Evolutionary conservation across 2,888 invertebrate species (phyloP), one percentile per base, ranked within the genome.

Genomic region (Cancer borealis): DNA sequence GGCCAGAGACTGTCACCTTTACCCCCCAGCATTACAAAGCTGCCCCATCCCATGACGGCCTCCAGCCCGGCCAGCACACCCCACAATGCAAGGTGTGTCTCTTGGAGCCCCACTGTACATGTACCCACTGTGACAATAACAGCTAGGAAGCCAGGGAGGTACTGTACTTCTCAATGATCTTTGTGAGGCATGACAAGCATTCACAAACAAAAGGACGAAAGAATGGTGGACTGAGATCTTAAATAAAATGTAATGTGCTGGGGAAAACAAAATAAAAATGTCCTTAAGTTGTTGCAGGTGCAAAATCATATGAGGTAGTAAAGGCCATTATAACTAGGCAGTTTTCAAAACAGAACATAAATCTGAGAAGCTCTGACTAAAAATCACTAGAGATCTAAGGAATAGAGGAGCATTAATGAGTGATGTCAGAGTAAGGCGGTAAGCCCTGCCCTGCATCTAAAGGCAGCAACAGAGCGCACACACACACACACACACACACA

Each of bases 41-140:
- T 17, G 14, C 26, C 17, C 88, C 46, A 10, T 26, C 49, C 46
- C 88, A 87, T 49, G 84, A 84, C 3, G 84, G 84, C 84, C 84
- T n/a, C 30, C 84, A 84, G 90, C 90, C 49, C 21, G 90, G 60
- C 60, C 49, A 30, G 17, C 54, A 73, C n/a, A n/a, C 73, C 60
- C 73, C 73, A 73, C 73, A 73, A 26, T 47, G 26, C 12, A 66
- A 21, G 60, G 54, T 60, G 47, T 39, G 79, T 54, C 91, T 87
- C 6, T 60, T 26, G 87, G 46, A 60, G 87, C 84, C 84, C 93
- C 93, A 93, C 93, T 93, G 93, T 91, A 91, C 91, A 93, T 93
- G 45, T 66, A 91, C 60, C 87, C 47, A 91, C 84, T 46, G 79
- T 66, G 89, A 87, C 91, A 91, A 87, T 49, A 30, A 93, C 89